Evolutionary conservation across 2,888 invertebrate genomes (phyloP), one percentile per base, ranked within the genome.

Genomic region (Mythimna impura): DNA sequence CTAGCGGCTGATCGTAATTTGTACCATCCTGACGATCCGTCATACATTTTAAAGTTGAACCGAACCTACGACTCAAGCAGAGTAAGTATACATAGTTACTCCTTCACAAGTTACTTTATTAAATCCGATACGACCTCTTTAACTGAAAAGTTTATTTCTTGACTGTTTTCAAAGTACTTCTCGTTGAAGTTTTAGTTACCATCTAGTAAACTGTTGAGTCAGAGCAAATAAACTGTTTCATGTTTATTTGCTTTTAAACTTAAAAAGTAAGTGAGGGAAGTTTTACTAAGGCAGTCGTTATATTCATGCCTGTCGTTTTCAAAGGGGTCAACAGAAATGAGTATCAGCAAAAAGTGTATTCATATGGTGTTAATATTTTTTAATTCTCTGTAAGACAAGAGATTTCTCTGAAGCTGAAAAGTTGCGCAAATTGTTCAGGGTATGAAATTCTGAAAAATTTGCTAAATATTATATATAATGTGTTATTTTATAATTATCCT

Each of bases 131-230:
- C 58, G 66, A 64, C 69, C 69, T 69, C 66, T 62, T 69, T 61
- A 73, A 78, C 47, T 64, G 22, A 30, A 72, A 72, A 77, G 58
- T 69, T 73, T 69, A 78, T 80, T 81, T 76, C 81, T 76, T 78
- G 73, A 66, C 73, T 60, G 69, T 77, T 80, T 64, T 40, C 34
- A 60, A 80, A 80, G 62, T 81, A 77, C 50, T 34, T 50, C 54
- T 64, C 30, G 36, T 76, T 63, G 50, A 70, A 82, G 73, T 82
- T 82, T 73, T 70, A 73, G 70, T 78, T 43, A 40, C 55, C 66
- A 68, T 71, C 57, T 22, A 70, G 78, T 70, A 70, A 73, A 80
- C 67, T 77, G 81, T 69, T 62, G 71, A 81, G 66, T 84, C 79
- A 67, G 65, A 65, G 62, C 65, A 76, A 68, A 80, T 47, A 71